Percentiles rank a stretch among this genome's conserved stretches.
Conservation (phyloP, 2,113 vertebrate genomes). For the Gallinago paraguaiae region DNA sequence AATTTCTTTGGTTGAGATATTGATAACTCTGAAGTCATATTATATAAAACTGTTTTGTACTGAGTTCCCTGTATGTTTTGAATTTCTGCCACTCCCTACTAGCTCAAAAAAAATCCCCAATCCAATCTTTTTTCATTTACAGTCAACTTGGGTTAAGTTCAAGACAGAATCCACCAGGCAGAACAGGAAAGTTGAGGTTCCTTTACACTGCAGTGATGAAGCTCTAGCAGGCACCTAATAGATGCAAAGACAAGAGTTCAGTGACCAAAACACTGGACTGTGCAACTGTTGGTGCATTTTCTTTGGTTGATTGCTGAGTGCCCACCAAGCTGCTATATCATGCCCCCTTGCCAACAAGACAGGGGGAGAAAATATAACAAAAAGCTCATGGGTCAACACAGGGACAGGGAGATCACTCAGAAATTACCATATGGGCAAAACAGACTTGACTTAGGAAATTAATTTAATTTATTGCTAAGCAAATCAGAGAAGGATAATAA, state of each 20-base stretch:
- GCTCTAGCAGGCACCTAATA: rapidly evolving
- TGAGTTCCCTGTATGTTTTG: not conserved
- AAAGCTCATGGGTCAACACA: not conserved
- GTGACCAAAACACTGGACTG: rapidly evolving
- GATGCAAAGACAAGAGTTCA: not conserved
- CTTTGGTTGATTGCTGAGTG: too few species aligned
- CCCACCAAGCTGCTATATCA: not conserved
- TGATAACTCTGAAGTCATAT: not conserved
- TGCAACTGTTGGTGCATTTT: not conserved
- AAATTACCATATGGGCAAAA: not conserved
- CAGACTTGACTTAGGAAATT: not conserved
- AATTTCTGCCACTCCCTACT: not conserved
- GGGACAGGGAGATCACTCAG: not conserved
- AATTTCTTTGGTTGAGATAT: not conserved
- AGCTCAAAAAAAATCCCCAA: not conserved
- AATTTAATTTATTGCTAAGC: not conserved
- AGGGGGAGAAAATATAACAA: not conserved
- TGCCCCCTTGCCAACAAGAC: not conserved
- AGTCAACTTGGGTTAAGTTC: not conserved
- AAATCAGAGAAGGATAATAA: not conserved
- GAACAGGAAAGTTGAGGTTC: not conserved
- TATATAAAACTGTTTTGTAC: not conserved
- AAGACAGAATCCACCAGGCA: not conserved
- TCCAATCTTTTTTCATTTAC: not conserved
- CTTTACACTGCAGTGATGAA: not conserved